phyloP scores from a whole-genome alignment of 1,140 invertebrate species.

The Andrena cerasifolii region DNA sequence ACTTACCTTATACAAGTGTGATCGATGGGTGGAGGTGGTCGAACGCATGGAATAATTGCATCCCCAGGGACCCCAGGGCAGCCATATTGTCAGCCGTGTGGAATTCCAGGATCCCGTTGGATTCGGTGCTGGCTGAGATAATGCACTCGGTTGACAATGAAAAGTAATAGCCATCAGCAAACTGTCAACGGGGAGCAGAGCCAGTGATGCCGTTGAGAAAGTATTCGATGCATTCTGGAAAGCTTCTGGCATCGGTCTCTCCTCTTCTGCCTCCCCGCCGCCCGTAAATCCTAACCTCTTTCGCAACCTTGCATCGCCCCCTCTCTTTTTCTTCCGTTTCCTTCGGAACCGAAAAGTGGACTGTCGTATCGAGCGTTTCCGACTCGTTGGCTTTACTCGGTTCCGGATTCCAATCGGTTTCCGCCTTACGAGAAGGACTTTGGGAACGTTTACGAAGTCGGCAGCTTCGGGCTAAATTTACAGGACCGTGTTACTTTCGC shows the following conservation, averaged over 20 bases:
- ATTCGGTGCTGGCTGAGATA: neutral
- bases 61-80: too few species aligned
- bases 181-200: slow-evolving; percentile 13
- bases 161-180: slow-evolving; percentile 50
- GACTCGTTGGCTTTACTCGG: slow-evolving; percentile 59
- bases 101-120: slow-evolving; percentile 20
- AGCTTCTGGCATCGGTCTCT: slow-evolving; percentile 21
- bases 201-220: slow-evolving; percentile 15
- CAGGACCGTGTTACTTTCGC: neutral
- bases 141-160: slow-evolving; percentile 39
- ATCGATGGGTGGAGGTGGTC: neutral
- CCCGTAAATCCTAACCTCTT: slow-evolving; percentile 14
- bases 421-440: slow-evolving; percentile 50
- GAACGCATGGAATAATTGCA: neutral
- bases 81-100: neutral
- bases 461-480: slow-evolving; percentile 42
- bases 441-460: slow-evolving; percentile 49
- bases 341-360: slow-evolving; percentile 42
- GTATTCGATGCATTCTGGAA: slow-evolving; percentile 37
- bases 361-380: slow-evolving; percentile 67
- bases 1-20: too few species aligned
- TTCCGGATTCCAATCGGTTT: slow-evolving; percentile 62
- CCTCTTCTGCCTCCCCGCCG: neutral
- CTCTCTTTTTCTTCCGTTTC: slow-evolving; percentile 36
- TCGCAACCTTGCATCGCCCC: neutral